Percentiles rank a stretch among this genome's conserved stretches.
Conservation (phyloP, 2,113 vertebrate genomes). For the Muscicapa adusta region DNA sequence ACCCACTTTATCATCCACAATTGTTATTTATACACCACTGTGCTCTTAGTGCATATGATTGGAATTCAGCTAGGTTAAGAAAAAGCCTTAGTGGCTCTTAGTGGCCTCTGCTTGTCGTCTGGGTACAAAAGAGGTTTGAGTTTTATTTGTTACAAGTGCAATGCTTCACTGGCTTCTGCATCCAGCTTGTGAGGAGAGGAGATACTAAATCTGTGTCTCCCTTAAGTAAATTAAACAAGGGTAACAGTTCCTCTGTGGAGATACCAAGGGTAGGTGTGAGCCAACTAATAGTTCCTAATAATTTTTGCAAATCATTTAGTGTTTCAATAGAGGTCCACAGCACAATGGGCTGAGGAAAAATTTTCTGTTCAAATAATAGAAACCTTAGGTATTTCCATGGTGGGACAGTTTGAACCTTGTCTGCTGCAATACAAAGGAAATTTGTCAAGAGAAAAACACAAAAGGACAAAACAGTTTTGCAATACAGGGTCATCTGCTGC, state of each 20-base stretch:
- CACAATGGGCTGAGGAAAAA: background rate
- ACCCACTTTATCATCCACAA: background rate
- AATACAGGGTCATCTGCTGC: background rate
- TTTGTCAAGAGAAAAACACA: background rate
- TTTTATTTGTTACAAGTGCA: background rate
- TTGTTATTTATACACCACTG: background rate
- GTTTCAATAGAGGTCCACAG: background rate
- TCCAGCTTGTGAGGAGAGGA: background rate
- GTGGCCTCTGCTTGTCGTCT: accelerated
- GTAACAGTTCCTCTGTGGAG: background rate
- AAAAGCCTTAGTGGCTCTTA: too few relatives aligned
- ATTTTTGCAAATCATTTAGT: background rate
- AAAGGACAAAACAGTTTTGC: background rate
- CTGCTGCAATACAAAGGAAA: background rate
- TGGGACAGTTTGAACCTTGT: background rate
- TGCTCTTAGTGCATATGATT: background rate
- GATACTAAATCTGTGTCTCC: background rate
- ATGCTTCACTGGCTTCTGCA: background rate
- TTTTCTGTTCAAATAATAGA: background rate
- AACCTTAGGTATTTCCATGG: background rate
- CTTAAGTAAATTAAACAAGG: background rate
- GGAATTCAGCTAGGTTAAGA: background rate
- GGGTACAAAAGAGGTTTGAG: background rate
- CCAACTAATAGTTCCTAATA: background rate
- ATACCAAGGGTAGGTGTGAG: background rate